Conservation (phyloP, 2,797 vertebrate genomes). For the Morus bassanus region DNA sequence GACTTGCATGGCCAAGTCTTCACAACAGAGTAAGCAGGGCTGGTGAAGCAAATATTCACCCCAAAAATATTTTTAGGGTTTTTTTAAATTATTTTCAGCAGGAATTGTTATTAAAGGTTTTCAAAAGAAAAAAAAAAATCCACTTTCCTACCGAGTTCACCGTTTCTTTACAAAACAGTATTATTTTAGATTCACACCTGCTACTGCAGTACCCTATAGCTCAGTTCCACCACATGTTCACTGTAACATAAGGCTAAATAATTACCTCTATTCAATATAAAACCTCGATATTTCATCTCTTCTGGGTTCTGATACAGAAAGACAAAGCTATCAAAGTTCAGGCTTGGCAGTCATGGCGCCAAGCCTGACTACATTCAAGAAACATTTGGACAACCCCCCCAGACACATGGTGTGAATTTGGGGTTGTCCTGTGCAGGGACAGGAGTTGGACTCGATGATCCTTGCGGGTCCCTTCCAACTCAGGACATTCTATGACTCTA, state of each 20-base stretch:
- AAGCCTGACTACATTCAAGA: too few species aligned
- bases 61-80: not conserved
- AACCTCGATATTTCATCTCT: not conserved
- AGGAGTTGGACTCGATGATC: too few species aligned
- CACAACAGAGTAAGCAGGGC: not conserved
- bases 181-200: not conserved
- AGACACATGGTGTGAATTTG: too few species aligned
- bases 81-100: not conserved
- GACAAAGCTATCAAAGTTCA: not conserved
- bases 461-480: too few species aligned
- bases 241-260: not conserved
- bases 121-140: not conserved
- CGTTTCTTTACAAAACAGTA: not conserved
- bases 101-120: not conserved
- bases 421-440: too few species aligned
- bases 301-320: not conserved
- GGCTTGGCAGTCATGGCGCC: too few species aligned
- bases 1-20: not conserved
- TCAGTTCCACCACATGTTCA: not conserved
- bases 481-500: too few species aligned
- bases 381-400: too few species aligned
- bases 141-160: not conserved
- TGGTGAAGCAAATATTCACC: not conserved
- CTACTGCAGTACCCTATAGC: not conserved
- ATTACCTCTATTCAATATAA: not conserved